Evolutionary conservation across 2,113 vertebrate species (phyloP), one percentile per base, ranked within the genome.

Genomic region (Nothobranchius kuhntae): DNA sequence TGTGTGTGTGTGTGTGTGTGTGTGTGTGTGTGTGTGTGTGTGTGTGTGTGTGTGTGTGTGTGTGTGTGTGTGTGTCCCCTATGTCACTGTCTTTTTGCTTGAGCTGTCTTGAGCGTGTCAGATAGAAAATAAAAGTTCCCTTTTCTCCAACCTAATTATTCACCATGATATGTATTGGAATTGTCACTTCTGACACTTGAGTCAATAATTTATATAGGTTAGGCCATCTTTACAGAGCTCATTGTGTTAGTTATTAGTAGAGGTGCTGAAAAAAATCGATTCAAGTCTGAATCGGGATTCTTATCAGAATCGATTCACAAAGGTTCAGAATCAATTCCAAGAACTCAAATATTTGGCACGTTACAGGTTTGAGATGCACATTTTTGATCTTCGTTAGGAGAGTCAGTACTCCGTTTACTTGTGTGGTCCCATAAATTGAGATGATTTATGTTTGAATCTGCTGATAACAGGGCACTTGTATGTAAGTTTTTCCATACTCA

Each of bases 121-220:
- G 69, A 73, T 64, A 73, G 73, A 85, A 87, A 90, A 90, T 81
- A 80, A 87, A 89, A 89, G 73, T 68, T 17, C 9, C 40, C 69
- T 83, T 82, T 83, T 78, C 77, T 72, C 53, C 71, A 69, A 66
- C 80, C 90, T 86, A 85, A 89, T 91, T 90, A 90, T 92, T 91
- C 80, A 81, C 80, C 24, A 47, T 82, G 87, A 88, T 86, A 87
- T 76, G 81, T 86, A 89, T 86, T 87, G 85, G 77, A 86, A 90
- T 89, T 86, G 91, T 91, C 91, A 88, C 80, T 90, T 92, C 77
- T 87, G 88, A 92, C 86, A 90, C 88, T 86, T 76, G 75, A 91
- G 89, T 91, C 89, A 86, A 87, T 91, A 83, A 89, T 91, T 89
- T 84, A 90, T 91, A 73, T 82, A 84, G 90, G 91, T 92, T 89